These are phyloP conservation scores for Julus scandinavius DNA, from an alignment of 2,888 invertebrate species.

Conservation along the genomic window DNA sequence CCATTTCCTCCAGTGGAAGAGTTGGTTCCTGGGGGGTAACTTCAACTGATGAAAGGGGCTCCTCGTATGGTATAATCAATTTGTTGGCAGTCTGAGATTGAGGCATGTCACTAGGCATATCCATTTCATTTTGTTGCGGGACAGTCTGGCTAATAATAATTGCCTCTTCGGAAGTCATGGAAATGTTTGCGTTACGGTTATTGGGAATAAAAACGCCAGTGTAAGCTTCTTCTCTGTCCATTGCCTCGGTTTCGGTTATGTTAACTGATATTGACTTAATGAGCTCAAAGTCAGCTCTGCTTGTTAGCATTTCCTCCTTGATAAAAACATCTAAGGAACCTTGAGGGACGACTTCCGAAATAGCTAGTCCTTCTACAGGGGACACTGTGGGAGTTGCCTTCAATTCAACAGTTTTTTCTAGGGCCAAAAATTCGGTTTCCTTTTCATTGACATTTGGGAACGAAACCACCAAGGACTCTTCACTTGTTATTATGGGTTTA, in stretches of 20 bases:
- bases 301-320: not conserved
- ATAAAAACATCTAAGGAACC: not conserved
- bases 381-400: not conserved
- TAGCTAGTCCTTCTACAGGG: constrained; percentile 25
- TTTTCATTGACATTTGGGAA: constrained; percentile 54
- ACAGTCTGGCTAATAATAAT: constrained; percentile 45
- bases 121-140: constrained; percentile 44
- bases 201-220: constrained; percentile 44
- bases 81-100: constrained; percentile 5
- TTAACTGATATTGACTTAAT: constrained; percentile 30
- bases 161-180: constrained; percentile 40
- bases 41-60: constrained; percentile 31
- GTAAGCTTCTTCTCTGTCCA: constrained; percentile 53
- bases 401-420: not conserved
- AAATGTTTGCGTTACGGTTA: constrained; percentile 45
- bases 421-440: constrained; percentile 52
- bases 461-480: constrained; percentile 55
- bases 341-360: constrained; percentile 21
- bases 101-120: constrained; percentile 28
- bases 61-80: constrained; percentile 13
- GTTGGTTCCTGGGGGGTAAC: constrained; percentile 27
- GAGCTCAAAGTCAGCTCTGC: constrained; percentile 33
- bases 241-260: constrained; percentile 47
- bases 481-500: constrained; percentile 47
- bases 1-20: constrained; percentile 41